phyloP scores from a whole-genome alignment of 1,140 invertebrate species.

The Protaetia brevitarsis region DNA sequence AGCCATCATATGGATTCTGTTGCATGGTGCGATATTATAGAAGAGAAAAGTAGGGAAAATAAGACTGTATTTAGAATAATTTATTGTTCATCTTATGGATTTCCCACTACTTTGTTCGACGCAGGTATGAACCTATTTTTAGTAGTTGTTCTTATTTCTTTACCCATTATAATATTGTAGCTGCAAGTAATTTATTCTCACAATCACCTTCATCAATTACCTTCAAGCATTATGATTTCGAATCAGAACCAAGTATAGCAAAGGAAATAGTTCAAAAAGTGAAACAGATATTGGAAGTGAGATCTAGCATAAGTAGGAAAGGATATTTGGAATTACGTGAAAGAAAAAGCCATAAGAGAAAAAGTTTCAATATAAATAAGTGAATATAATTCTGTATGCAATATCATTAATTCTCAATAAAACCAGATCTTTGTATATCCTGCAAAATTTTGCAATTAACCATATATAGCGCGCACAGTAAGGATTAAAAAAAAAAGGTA shows the following conservation, averaged over 20 bases:
- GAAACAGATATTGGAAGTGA: slow-evolving; percentile 80
- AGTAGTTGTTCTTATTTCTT: slow-evolving; percentile 30
- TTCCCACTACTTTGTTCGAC: slow-evolving; percentile 11
- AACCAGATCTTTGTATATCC: neutral
- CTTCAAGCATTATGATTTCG: slow-evolving; percentile 86
- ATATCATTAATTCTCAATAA: neutral
- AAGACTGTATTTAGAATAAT: slow-evolving; percentile 63
- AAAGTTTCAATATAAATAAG: neutral
- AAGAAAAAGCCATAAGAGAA: slow-evolving; percentile 49
- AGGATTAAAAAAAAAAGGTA: too few relatives aligned
- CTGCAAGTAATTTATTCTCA: neutral
- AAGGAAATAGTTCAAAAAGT: slow-evolving; percentile 84
- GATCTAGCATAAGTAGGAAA: slow-evolving; percentile 71
- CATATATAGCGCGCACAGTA: too few relatives aligned
- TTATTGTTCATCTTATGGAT: slow-evolving; percentile 48
- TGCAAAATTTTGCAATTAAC: neutral
- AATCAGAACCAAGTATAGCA: slow-evolving; percentile 70
- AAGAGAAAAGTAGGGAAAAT: slow-evolving; percentile 56
- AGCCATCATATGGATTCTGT: slow-evolving; percentile 81
- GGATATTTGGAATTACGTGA: slow-evolving; percentile 68
- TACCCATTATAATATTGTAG: neutral
- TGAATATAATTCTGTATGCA: neutral
- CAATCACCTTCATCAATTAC: slow-evolving; percentile 49
- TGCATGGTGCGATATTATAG: slow-evolving; percentile 79
- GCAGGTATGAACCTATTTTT: slow-evolving; percentile 29